Conservation (phyloP, 2,113 vertebrate species). For the Bufo bufo region DNA sequence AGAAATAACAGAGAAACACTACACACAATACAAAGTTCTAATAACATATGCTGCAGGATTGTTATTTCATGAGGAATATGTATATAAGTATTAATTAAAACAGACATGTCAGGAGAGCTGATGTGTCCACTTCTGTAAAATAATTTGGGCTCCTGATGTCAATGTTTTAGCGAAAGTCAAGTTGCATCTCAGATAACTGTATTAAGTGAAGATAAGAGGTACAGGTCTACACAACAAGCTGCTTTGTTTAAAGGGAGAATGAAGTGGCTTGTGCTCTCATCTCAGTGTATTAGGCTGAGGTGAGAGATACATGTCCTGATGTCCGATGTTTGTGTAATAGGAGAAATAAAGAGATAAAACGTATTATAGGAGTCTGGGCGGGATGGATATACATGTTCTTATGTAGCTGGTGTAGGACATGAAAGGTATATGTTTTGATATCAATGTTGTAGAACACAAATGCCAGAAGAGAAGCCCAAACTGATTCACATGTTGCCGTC, state of each 20-base stretch:
- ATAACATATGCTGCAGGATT: too few species aligned
- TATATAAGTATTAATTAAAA: too few species aligned
- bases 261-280: not conserved
- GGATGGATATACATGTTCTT: not conserved
- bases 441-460: too few species aligned
- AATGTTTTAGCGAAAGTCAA: not conserved
- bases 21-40: too few species aligned
- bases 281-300: not conserved
- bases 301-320: slow-evolving; percentile 7
- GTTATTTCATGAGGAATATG: too few species aligned
- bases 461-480: not conserved
- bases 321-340: slow-evolving; percentile 16
- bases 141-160: too few species aligned
- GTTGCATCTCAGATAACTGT: not conserved
- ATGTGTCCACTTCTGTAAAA: too few species aligned
- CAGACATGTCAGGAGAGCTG: too few species aligned
- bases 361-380: not conserved
- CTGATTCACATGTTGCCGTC: not conserved
- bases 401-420: not conserved
- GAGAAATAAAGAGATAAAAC: not conserved
- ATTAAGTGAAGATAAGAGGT: not conserved
- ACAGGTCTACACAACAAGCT: not conserved
- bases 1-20: too few species aligned
- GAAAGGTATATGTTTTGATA: not conserved
- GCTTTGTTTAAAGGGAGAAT: not conserved